These are phyloP conservation scores for Clistopyga incitator DNA, from an alignment of 2,888 invertebrate species.

Conservation along the genomic window DNA sequence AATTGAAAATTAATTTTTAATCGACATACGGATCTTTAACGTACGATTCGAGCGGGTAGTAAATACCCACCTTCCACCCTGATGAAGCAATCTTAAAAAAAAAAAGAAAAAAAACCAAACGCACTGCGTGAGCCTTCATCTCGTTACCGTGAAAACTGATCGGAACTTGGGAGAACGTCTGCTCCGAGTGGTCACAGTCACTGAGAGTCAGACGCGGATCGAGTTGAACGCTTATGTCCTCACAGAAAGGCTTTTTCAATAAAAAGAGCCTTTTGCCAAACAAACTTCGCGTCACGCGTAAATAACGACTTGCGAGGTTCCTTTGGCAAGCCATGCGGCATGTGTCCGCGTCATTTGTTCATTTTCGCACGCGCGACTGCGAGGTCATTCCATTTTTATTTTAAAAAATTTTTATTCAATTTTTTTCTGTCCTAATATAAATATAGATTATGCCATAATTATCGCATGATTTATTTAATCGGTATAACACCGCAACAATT, in stretches of 20 bases:
- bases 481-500: too few relatives aligned
- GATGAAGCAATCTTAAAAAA: slow-evolving; percentile 64
- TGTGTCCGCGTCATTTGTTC: slow-evolving; percentile 84
- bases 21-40: slow-evolving; percentile 38
- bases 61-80: slow-evolving; percentile 78
- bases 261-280: slow-evolving; percentile 83
- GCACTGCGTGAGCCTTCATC: slow-evolving; percentile 83
- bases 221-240: slow-evolving; percentile 83
- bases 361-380: slow-evolving; percentile 84
- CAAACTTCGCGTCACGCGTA: slow-evolving; percentile 79
- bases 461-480: neutral
- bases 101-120: slow-evolving; percentile 70
- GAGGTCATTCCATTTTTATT: slow-evolving; percentile 78
- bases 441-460: neutral
- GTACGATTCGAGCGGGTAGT: slow-evolving; percentile 68
- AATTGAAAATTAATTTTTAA: slow-evolving; percentile 29
- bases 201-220: slow-evolving; percentile 23
- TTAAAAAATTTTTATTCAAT: too few relatives aligned
- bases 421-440: too few relatives aligned
- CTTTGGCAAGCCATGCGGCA: slow-evolving; percentile 84
- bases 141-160: slow-evolving; percentile 68
- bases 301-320: slow-evolving; percentile 79
- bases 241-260: slow-evolving; percentile 83
- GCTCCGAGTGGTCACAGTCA: neutral
- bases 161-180: neutral